Evolutionary conservation across 1,140 invertebrate species (phyloP).

Genomic region (Aphelenchoides fujianensis): DNA sequence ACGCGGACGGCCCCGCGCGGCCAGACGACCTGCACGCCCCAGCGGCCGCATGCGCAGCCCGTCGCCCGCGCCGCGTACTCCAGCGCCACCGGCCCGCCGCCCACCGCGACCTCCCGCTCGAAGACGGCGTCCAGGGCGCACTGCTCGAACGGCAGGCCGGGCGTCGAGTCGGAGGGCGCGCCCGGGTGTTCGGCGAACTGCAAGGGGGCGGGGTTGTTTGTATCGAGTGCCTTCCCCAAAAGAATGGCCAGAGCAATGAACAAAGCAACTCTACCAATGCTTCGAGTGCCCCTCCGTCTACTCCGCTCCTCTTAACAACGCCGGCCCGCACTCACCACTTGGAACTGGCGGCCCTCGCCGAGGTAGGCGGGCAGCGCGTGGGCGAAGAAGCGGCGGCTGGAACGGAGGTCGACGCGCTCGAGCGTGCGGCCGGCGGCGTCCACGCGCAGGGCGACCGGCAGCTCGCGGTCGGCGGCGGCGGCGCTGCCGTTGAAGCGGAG

Average conservation of each 20-base stretch:
- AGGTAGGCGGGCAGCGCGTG: too few relatives aligned
- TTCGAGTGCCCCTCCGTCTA: not conserved
- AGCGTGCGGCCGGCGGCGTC: too few relatives aligned
- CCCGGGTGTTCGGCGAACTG: slow-evolving; percentile 5
- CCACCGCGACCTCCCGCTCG: not conserved
- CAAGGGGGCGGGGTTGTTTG: not conserved
- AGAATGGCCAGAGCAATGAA: not conserved
- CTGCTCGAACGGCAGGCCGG: slow-evolving; percentile 9
- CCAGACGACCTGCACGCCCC: slow-evolving; percentile 9
- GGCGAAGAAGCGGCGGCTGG: too few relatives aligned
- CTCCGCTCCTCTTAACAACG: not conserved
- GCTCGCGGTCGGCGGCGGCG: too few relatives aligned
- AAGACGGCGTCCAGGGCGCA: slow-evolving; percentile 5
- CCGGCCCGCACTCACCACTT: not conserved
- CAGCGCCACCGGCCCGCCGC: not conserved
- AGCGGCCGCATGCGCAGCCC: slow-evolving; percentile 6
- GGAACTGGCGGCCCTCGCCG: too few relatives aligned
- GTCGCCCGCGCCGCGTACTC: not conserved
- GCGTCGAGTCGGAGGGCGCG: not conserved
- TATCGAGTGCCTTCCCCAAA: not conserved
- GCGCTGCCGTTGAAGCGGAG: too few relatives aligned
- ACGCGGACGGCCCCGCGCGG: slow-evolving; percentile 4
- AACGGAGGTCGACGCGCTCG: too few relatives aligned
- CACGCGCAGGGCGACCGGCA: too few relatives aligned
- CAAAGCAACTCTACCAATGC: not conserved